A percentile compares a stretch with the other conserved stretches of the same genome.
Conservation (phyloP, 2,888 invertebrate species). For the Eristalis arbustorum region DNA sequence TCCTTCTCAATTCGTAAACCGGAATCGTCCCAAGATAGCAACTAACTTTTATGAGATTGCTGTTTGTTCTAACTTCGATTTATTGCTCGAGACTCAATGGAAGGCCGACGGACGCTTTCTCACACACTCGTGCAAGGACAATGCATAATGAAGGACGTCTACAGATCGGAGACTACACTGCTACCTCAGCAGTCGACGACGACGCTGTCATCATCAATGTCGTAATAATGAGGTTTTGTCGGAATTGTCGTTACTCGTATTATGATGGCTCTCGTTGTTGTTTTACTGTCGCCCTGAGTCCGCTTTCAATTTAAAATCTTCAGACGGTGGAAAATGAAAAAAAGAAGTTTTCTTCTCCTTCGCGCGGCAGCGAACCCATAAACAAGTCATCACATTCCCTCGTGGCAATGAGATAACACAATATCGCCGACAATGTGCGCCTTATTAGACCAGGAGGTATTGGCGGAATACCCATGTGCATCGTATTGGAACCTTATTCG, state of each 20-base stretch:
- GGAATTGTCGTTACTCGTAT: conserved; percentile 4
- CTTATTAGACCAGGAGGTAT: background rate
- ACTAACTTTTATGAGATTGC: conserved; percentile 53
- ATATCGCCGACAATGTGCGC: background rate
- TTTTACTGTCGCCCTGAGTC: conserved; percentile 9
- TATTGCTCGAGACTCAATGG: conserved; percentile 39
- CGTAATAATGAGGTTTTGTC: conserved; percentile 20
- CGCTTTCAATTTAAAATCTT: conserved; percentile 44
- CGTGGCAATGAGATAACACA: background rate
- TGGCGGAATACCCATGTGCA: background rate
- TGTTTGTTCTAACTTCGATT: conserved; percentile 52
- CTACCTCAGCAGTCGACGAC: background rate
- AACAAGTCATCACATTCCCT: conserved; percentile 36
- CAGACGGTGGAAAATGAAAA: conserved; percentile 20
- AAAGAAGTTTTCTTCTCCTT: conserved; percentile 24
- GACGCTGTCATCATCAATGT: conserved; percentile 20
- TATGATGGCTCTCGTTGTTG: background rate
- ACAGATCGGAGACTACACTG: background rate
- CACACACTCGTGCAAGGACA: background rate
- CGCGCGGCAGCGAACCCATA: conserved; percentile 10
- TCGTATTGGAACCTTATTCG: background rate
- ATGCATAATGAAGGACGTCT: conserved; percentile 1
- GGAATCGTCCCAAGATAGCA: conserved; percentile 48
- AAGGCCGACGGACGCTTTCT: background rate
- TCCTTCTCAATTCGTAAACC: conserved; percentile 31